Percentiles rank a stretch among this genome's conserved stretches.
Conservation (phyloP, 2,797 vertebrate species). For the Cossypha dichroa region DNA sequence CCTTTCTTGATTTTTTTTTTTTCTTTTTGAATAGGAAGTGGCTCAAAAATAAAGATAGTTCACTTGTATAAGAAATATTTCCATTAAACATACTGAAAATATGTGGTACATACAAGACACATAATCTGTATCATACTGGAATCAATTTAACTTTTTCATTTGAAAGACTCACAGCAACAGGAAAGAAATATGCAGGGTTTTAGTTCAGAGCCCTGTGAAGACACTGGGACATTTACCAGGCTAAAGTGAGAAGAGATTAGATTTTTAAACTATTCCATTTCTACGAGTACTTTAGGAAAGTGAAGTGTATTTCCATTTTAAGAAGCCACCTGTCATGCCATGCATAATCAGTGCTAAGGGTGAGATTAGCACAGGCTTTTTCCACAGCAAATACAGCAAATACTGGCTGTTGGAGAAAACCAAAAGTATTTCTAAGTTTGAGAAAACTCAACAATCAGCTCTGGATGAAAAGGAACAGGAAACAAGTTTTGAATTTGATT, state of each 20-base stretch:
- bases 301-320: constrained; percentile 46
- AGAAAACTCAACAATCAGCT: neutral
- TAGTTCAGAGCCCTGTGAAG: neutral
- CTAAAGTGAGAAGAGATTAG: constrained; percentile 22
- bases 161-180: neutral
- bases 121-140: neutral
- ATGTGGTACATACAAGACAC: neutral
- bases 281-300: neutral
- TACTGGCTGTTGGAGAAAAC: neutral
- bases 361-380: neutral
- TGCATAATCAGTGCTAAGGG: neutral
- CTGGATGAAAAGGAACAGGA: neutral
- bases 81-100: neutral
- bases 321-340: constrained; percentile 33
- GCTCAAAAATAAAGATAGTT: neutral
- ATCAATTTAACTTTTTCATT: neutral
- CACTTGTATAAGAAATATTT: neutral
- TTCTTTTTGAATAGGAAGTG: neutral
- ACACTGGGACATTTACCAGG: neutral
- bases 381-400: neutral
- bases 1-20: neutral
- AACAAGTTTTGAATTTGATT: neutral
- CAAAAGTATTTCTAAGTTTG: neutral
- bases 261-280: constrained; percentile 25
- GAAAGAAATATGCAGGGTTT: neutral